Base-by-base conservation (phyloP, 1,140 invertebrate genomes). In the Alviniconcha marisindica region DNA sequence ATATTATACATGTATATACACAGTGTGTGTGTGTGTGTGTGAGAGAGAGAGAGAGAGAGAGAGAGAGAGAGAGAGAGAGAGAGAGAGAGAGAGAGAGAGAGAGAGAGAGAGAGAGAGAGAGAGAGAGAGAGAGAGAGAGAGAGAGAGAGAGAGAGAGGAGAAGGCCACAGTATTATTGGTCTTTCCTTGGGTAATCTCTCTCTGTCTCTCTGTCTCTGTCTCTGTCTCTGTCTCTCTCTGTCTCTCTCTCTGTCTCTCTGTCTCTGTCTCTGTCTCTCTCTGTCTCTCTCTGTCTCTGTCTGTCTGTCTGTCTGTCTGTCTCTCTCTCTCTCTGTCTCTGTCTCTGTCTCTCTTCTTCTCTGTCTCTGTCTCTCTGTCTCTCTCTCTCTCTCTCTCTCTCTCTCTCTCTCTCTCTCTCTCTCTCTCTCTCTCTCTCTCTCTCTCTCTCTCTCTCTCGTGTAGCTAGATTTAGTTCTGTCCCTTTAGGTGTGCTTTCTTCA, bases 361-460 rank as follows among this genome's bases (percentile, higher is more conserved):
- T 71, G 5, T 71, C 31, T 71, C 31, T 71, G 5, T 71, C 31
- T 71, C 31, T 71, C 31, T 71, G 28, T 71, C 66, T 71, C 66
- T 71, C 66, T 71, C 66, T 71, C 66, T 71, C 66, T 71, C 5
- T 36, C 21, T 36, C 66, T 71, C 66, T 71, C 66, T 71, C 31
- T 71, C 66, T 71, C 66, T 71, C 66, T 71, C 66, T 71, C 33
- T 71, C 66, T 71, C 66, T 71, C 66, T 71, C 31, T 71, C 31
- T 71, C 31, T 71, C 66, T 71, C 66, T 71, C 66, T 33, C 66
- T 71, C 66, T 36, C 28, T 36, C 28, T 71, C 66, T 71, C 66
- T 71, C 66, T 71, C 66, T 71, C 66, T 71, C 66, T 36, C 28
- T 71, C 66, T 71, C 66, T 71, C 66, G 10, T 66, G 10, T 66